phyloP scores from a whole-genome alignment of 2,888 invertebrate genomes.

The Nemotelus nigrinus region DNA sequence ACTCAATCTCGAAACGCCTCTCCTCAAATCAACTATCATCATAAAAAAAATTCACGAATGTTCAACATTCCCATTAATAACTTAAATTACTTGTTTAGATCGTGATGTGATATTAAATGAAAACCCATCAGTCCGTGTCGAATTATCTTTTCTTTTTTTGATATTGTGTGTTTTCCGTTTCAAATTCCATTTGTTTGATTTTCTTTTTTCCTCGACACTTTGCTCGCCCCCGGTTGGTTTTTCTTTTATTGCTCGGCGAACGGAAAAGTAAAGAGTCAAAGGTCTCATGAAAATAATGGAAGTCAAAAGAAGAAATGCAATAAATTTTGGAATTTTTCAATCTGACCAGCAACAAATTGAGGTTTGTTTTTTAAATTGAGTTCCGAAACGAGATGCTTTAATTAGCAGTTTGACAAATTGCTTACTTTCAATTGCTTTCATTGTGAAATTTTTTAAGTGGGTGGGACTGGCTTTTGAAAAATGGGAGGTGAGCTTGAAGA shows the following conservation, averaged over 20 bases:
- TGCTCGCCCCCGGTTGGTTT: too few relatives aligned
- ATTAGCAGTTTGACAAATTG: constrained; percentile 45
- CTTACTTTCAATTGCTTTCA: neutral
- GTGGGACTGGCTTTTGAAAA: too few relatives aligned
- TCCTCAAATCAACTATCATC: neutral
- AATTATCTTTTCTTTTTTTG: constrained; percentile 20
- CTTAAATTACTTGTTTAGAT: constrained; percentile 47
- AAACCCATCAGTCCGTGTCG: constrained; percentile 45
- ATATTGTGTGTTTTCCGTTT: neutral
- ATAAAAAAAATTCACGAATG: neutral
- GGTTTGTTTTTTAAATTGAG: neutral
- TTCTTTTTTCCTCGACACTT: too few relatives aligned
- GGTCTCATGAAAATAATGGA: too few relatives aligned
- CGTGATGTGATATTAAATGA: constrained; percentile 43
- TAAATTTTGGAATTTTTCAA: too few relatives aligned
- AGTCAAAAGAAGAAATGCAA: too few relatives aligned
- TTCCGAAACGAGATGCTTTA: constrained; percentile 18
- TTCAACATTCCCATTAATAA: constrained; percentile 45
- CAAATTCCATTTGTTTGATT: too few relatives aligned
- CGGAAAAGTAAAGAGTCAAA: too few relatives aligned
- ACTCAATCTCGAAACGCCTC: too few relatives aligned
- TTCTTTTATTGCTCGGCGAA: neutral
- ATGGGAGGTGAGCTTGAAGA: too few relatives aligned
- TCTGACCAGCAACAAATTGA: too few relatives aligned
- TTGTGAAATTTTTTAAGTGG: too few relatives aligned